Evolutionary conservation across 2,113 vertebrate genomes (phyloP).

Genomic region (Grammomys dolichurus): DNA sequence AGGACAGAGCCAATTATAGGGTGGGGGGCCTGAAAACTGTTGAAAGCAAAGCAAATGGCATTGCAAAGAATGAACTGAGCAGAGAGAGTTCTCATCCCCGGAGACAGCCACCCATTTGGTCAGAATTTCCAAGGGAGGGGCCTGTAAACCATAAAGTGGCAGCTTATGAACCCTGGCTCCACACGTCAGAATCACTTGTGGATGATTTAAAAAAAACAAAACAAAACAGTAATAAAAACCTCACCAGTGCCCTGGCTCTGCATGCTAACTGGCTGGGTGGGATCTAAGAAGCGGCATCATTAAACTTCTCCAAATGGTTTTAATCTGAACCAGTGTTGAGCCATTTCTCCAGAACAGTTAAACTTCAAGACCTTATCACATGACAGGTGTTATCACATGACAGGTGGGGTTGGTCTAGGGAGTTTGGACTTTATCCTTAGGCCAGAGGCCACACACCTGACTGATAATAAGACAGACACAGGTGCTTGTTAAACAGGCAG

Average conservation of each 20-base stretch:
- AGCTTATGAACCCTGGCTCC: slow-evolving; percentile 4
- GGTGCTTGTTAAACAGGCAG: background rate
- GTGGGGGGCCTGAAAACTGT: background rate
- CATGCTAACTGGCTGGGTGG: slow-evolving; percentile 16
- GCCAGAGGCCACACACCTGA: slow-evolving; percentile 12
- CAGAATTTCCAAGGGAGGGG: slow-evolving; percentile 9
- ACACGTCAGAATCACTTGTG: background rate
- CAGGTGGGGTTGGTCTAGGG: background rate
- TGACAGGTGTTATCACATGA: background rate
- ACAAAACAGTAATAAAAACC: background rate
- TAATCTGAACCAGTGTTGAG: background rate
- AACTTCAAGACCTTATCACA: background rate
- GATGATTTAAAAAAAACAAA: background rate
- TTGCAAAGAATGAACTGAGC: background rate
- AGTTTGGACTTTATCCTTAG: slow-evolving; percentile 64
- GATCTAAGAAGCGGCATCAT: background rate
- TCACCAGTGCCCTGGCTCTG: background rate
- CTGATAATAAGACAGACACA: background rate
- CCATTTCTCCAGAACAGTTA: background rate
- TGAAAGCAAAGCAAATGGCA: background rate
- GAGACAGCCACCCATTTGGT: background rate
- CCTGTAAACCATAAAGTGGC: background rate
- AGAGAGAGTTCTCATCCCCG: background rate
- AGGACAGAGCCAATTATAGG: background rate
- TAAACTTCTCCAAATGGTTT: slow-evolving; percentile 50